Evolutionary conservation across 2,888 invertebrate species (phyloP).

Genomic region (Zaprionus obscuricornis): DNA sequence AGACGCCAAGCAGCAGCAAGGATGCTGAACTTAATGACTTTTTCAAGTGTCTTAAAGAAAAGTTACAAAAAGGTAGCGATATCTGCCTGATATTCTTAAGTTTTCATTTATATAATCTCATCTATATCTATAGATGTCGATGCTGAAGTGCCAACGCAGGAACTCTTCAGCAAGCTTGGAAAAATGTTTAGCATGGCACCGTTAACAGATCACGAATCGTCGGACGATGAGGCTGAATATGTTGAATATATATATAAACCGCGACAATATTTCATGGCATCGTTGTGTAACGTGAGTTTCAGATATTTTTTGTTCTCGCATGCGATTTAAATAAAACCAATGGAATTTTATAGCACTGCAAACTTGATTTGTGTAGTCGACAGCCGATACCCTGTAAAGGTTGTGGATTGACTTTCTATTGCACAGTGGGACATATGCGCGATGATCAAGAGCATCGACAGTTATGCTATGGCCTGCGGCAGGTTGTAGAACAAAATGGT

Average conservation of each 20-base stretch:
- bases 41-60: constrained; percentile 48
- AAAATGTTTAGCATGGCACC: constrained; percentile 78
- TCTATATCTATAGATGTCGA: constrained; percentile 10
- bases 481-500: constrained; percentile 86
- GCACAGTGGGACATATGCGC: constrained; percentile 86
- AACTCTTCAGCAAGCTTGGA: constrained; percentile 75
- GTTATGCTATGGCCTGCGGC: constrained; percentile 86
- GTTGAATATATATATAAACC: constrained; percentile 88
- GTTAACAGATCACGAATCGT: constrained; percentile 75
- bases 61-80: constrained; percentile 58
- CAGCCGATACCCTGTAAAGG: constrained; percentile 80
- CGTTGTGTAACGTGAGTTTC: constrained; percentile 84
- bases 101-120: no score
- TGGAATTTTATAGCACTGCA: constrained; percentile 70
- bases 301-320: neutral
- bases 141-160: constrained; percentile 54
- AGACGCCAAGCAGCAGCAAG: no score
- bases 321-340: neutral
- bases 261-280: constrained; percentile 86
- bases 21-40: constrained; percentile 43
- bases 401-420: constrained; percentile 88
- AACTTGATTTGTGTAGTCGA: constrained; percentile 68
- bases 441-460: constrained; percentile 86
- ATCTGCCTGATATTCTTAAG: no score
- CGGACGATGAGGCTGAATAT: constrained; percentile 85